phyloP scores from a whole-genome alignment of 2,113 vertebrate species.

The Neopipo cinnamomea region DNA sequence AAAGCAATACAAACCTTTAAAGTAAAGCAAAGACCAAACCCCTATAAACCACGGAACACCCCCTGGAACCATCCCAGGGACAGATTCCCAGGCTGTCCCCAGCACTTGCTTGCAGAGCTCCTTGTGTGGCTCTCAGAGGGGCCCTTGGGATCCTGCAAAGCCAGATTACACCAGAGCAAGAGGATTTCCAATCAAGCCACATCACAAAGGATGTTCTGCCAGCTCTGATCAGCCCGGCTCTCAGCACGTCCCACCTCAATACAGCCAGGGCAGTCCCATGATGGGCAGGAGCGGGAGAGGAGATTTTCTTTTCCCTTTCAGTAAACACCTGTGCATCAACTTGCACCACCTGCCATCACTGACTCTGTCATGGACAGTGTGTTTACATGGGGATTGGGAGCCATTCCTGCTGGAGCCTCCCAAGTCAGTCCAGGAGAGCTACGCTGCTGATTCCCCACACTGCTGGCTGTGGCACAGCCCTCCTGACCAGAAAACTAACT shows the following conservation, averaged over 20 bases:
- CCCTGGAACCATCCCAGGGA: not conserved
- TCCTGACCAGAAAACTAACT: not conserved
- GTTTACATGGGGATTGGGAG: rapidly evolving
- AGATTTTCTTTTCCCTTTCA: not conserved
- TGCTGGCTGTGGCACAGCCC: not conserved
- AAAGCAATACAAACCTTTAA: not conserved
- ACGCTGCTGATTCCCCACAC: not conserved
- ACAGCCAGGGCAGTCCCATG: not conserved
- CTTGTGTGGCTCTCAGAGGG: not conserved
- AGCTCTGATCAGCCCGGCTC: not conserved
- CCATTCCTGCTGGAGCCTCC: not conserved
- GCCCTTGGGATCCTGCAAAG: not conserved
- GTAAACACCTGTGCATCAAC: not conserved
- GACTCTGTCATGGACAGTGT: rapidly evolving
- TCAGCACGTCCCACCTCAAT: not conserved
- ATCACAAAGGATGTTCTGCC: not conserved
- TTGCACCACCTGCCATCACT: not conserved
- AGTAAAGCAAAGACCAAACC: not conserved
- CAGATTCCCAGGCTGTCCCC: not conserved
- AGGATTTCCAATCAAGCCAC: not conserved
- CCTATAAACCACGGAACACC: too few relatives aligned
- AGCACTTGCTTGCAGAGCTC: not conserved
- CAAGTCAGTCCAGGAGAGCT: not conserved
- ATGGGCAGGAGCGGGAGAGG: not conserved
- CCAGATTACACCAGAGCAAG: not conserved